Conservation (phyloP, 2,797 vertebrate species). For the Rhinichthys osculus region DNA sequence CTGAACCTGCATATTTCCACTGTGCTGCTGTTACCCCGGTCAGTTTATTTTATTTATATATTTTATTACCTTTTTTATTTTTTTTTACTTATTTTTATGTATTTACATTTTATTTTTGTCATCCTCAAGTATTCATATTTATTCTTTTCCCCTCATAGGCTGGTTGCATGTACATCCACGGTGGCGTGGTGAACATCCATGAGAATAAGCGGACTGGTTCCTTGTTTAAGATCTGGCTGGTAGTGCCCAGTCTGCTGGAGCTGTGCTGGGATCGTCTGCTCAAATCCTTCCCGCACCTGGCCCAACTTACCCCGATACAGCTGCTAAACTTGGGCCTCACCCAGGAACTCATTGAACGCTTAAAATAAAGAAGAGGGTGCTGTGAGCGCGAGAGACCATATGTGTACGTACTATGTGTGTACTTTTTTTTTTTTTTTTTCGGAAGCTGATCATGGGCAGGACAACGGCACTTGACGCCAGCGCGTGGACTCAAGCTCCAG, state of each 20-base stretch:
- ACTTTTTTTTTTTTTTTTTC: conserved; percentile 7
- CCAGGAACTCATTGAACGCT: conserved; percentile 93
- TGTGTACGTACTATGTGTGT: conserved; percentile 38
- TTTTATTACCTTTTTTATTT: no score
- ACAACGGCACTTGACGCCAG: conserved; percentile 55
- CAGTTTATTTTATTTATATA: conserved; percentile 60
- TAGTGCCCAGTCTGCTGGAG: conserved; percentile 95
- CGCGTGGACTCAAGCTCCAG: conserved; percentile 50
- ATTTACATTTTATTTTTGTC: neutral
- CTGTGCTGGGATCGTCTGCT: conserved; percentile 96
- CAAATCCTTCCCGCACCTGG: conserved; percentile 87
- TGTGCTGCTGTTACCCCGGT: conserved; percentile 98
- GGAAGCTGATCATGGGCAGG: conserved; percentile 20
- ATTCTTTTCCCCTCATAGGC: conserved; percentile 74
- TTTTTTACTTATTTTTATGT: no score
- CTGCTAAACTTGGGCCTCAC: conserved; percentile 96
- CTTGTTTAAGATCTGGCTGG: conserved; percentile 97
- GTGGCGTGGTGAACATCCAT: conserved; percentile 96
- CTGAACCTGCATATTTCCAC: conserved; percentile 97
- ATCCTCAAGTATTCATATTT: neutral
- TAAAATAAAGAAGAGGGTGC: conserved; percentile 82
- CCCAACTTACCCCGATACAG: conserved; percentile 85
- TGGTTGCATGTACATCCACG: conserved; percentile 98
- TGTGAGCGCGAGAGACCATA: conserved; percentile 14
- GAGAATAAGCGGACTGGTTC: conserved; percentile 98